Conservation (phyloP, 64 coral and sea anemone species). For the Porites australiensis region DNA sequence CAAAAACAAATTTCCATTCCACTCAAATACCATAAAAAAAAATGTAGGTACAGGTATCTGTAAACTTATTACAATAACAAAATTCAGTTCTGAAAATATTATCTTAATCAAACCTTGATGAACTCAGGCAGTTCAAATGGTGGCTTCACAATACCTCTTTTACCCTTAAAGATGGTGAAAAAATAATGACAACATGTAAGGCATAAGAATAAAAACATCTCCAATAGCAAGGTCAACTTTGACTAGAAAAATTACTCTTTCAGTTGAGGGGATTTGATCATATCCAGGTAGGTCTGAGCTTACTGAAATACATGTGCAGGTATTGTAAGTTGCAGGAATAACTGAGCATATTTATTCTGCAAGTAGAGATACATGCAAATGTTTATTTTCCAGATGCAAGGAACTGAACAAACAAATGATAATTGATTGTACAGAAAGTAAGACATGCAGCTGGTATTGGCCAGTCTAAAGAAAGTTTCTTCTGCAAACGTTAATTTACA, state of each 20-base stretch:
- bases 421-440: background rate
- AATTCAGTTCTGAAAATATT: no score
- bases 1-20: background rate
- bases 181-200: background rate
- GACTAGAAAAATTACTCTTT: no score
- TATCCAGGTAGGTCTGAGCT: no score
- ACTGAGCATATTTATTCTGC: conserved; percentile 21
- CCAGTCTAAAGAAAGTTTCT: no score
- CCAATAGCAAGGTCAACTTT: no score
- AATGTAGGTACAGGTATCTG: background rate
- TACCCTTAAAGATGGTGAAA: conserved; percentile 66
- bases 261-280: no score
- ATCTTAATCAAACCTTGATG: conserved; percentile 77
- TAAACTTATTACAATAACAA: no score
- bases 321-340: conserved; percentile 59
- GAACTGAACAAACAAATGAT: background rate
- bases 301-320: conserved; percentile 25
- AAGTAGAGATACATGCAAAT: conserved; percentile 46
- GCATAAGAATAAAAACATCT: background rate
- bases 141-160: conserved; percentile 98
- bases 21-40: background rate
- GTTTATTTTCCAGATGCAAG: conserved; percentile 26
- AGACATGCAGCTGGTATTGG: background rate
- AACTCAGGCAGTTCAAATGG: conserved; percentile 99
- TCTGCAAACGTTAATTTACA: no score